These are phyloP conservation scores for Uromys caudimaculatus DNA, from an alignment of 2,797 vertebrate genomes.

Conservation along the genomic window DNA sequence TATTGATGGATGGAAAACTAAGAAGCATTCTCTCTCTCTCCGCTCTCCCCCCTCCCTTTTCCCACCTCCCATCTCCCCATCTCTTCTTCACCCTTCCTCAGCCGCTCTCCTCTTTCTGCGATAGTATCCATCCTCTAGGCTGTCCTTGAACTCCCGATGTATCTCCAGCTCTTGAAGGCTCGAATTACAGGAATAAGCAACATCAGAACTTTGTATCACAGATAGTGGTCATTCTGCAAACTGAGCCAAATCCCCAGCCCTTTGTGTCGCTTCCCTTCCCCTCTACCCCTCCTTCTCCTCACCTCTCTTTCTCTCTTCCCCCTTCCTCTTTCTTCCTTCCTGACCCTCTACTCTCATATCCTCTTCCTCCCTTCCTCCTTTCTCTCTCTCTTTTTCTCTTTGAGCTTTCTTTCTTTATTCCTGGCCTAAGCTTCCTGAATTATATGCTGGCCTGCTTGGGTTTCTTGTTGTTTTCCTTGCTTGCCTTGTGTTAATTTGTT, in stretches of 20 bases:
- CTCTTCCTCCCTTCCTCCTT: no score
- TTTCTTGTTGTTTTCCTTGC: background rate
- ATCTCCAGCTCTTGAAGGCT: background rate
- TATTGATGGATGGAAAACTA: conserved; percentile 18
- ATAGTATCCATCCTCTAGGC: background rate
- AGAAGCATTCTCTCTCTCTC: background rate
- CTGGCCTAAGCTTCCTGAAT: background rate
- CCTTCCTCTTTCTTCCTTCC: background rate
- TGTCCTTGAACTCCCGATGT: background rate
- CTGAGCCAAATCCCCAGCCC: background rate
- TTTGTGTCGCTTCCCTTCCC: background rate
- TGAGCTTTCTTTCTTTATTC: background rate
- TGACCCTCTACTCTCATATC: no score
- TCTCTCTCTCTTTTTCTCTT: no score
- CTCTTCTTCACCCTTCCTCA: background rate
- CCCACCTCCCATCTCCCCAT: background rate
- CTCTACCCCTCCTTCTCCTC: rapidly evolving
- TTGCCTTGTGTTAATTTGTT: background rate
- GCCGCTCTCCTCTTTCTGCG: background rate
- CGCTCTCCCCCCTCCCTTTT: background rate
- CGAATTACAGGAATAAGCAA: background rate
- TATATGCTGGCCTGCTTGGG: background rate
- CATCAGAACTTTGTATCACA: background rate
- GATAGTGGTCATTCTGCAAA: background rate
- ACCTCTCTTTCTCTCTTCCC: no score